Evolutionary conservation across 1,140 invertebrate genomes (phyloP).

Genomic region (Planococcus citri): DNA sequence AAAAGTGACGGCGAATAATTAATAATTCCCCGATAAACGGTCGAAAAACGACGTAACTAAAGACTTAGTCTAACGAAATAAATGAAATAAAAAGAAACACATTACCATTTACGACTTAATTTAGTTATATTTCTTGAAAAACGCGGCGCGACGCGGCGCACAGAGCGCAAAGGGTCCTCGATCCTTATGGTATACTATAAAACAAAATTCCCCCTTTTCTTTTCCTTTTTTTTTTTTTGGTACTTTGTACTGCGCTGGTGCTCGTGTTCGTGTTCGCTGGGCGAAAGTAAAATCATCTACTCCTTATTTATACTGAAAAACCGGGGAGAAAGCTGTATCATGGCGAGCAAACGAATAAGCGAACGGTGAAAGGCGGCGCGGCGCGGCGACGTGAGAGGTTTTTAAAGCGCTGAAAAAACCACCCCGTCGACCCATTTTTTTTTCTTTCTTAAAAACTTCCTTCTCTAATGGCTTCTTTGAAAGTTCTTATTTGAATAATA

Average conservation of each 20-base stretch:
- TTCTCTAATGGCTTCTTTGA: slow-evolving; percentile 19
- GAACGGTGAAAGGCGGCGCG: neutral
- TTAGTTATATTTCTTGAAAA: slow-evolving; percentile 15
- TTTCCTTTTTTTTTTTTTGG: neutral
- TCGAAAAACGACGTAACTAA: slow-evolving; percentile 13
- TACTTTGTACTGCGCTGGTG: too few species aligned
- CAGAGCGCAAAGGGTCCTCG: neutral
- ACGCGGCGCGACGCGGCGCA: too few species aligned
- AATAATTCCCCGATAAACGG: slow-evolving; percentile 20
- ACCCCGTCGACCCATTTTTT: slow-evolving; percentile 3
- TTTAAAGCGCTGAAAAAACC: too few species aligned
- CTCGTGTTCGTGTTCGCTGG: too few species aligned
- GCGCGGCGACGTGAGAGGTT: neutral
- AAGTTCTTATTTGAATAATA: slow-evolving; percentile 21
- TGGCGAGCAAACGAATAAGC: neutral
- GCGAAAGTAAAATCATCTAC: slow-evolving; percentile 14
- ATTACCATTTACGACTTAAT: slow-evolving; percentile 16
- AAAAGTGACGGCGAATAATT: slow-evolving; percentile 8
- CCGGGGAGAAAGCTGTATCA: neutral
- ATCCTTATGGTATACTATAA: too few species aligned
- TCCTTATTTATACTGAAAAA: neutral
- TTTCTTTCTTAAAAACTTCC: neutral
- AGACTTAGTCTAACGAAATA: neutral
- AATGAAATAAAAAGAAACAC: slow-evolving; percentile 21
- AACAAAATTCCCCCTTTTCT: slow-evolving; percentile 15